Evolutionary conservation across 2,888 invertebrate genomes (phyloP).

Genomic region (Nemurella pictetii): DNA sequence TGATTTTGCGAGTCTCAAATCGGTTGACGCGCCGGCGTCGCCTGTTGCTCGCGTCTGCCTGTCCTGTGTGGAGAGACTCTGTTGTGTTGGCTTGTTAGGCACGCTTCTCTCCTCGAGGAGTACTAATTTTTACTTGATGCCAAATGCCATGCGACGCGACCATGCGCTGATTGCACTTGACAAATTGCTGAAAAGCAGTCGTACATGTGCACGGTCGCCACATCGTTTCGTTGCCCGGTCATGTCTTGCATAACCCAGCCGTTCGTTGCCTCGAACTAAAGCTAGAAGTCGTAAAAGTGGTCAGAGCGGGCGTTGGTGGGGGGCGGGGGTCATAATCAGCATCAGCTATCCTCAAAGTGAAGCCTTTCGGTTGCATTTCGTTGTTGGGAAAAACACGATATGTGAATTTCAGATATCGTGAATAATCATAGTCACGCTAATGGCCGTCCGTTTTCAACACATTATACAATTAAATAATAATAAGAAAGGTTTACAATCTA

Average conservation of each 20-base stretch:
- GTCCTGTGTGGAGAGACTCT: neutral
- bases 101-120: neutral
- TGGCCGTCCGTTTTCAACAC: too few relatives aligned
- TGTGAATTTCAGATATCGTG: neutral
- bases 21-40: too few relatives aligned
- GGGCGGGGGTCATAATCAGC: neutral
- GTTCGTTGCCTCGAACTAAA: too few relatives aligned
- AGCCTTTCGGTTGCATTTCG: neutral
- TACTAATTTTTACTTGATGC: neutral
- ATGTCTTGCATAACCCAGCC: too few relatives aligned
- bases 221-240: neutral
- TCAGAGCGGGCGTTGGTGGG: too few relatives aligned
- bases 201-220: neutral
- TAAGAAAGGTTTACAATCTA: too few relatives aligned
- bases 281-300: neutral
- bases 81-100: neutral
- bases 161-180: neutral
- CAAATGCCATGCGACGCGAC: neutral
- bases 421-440: neutral
- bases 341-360: neutral
- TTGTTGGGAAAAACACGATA: neutral
- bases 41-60: neutral
- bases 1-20: too few relatives aligned
- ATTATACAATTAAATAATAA: too few relatives aligned
- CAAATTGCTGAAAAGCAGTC: neutral